These are phyloP conservation scores for Colossoma macropomum DNA, from an alignment of 2,113 vertebrate genomes.

Conservation along the genomic window DNA sequence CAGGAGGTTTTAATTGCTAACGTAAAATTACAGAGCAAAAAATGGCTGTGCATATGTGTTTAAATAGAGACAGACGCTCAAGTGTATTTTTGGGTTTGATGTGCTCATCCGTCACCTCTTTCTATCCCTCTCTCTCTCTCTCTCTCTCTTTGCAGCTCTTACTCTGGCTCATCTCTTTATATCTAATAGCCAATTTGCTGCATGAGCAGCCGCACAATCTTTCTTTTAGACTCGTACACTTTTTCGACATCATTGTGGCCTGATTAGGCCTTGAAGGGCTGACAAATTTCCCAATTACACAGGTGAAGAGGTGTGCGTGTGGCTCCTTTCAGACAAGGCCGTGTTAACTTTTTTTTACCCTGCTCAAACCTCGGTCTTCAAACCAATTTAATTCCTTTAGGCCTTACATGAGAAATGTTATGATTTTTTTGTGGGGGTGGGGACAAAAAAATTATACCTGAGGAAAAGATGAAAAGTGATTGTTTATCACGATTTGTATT, in stretches of 20 bases:
- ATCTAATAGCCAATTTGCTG: slow-evolving; percentile 62
- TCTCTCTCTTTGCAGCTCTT: slow-evolving; percentile 13
- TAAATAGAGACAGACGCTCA: slow-evolving; percentile 66
- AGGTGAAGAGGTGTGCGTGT: slow-evolving; percentile 40
- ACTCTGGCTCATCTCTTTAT: slow-evolving; percentile 51
- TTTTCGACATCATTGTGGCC: slow-evolving; percentile 45
- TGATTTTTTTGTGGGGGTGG: background rate
- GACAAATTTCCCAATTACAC: slow-evolving; percentile 53
- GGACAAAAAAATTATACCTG: slow-evolving; percentile 41
- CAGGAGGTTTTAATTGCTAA: slow-evolving; percentile 77
- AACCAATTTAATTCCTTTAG: background rate
- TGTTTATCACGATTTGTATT: slow-evolving; percentile 7
- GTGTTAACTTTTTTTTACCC: slow-evolving; percentile 31
- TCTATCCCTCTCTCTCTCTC: background rate
- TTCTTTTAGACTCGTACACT: slow-evolving; percentile 36
- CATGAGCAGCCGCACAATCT: slow-evolving; percentile 51
- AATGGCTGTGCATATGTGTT: slow-evolving; percentile 70
- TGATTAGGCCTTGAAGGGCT: slow-evolving; percentile 53
- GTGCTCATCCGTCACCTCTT: slow-evolving; percentile 42
- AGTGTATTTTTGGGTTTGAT: slow-evolving; percentile 69
- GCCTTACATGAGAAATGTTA: slow-evolving; percentile 6
- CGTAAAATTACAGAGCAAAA: slow-evolving; percentile 78
- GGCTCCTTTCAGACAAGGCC: slow-evolving; percentile 9
- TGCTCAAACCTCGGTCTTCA: background rate
- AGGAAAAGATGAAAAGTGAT: background rate